Evolutionary conservation across 2,113 vertebrate genomes (phyloP).

Genomic region (Triplophysa rosa): DNA sequence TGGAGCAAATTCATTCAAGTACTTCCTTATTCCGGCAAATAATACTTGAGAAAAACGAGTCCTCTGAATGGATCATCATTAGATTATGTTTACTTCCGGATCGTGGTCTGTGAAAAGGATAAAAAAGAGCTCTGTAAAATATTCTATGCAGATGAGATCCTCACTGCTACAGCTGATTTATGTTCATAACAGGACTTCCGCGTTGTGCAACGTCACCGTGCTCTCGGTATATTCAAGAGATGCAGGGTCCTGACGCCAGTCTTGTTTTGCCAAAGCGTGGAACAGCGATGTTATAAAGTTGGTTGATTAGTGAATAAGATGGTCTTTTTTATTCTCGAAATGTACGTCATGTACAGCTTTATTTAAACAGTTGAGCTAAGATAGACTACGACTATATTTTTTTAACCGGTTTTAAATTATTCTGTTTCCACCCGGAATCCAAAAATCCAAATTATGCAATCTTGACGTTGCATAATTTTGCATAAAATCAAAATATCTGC

Average conservation of each 20-base stretch:
- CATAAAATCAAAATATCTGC: no score
- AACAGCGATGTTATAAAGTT: no score
- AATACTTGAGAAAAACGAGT: conserved; percentile 2
- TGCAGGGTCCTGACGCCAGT: neutral
- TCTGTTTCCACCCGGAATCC: no score
- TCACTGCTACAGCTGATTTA: conserved; percentile 17
- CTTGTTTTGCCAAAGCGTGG: neutral
- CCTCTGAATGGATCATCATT: neutral
- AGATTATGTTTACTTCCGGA: neutral
- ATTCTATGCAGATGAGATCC: conserved; percentile 5
- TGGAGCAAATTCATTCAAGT: neutral
- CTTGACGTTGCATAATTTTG: no score
- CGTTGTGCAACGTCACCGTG: neutral
- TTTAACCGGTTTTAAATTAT: no score
- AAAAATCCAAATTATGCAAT: no score
- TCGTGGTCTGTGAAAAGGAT: neutral
- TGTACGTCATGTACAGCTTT: no score
- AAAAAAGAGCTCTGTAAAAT: neutral
- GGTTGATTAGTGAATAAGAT: no score
- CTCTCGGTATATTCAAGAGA: neutral
- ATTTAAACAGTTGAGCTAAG: no score
- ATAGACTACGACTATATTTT: no score
- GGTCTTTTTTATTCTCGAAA: no score
- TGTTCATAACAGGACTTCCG: conserved; percentile 20
- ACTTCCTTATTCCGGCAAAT: neutral